Evolutionary conservation across 2,113 vertebrate genomes (phyloP).

Genomic region (Merops nubicus): DNA sequence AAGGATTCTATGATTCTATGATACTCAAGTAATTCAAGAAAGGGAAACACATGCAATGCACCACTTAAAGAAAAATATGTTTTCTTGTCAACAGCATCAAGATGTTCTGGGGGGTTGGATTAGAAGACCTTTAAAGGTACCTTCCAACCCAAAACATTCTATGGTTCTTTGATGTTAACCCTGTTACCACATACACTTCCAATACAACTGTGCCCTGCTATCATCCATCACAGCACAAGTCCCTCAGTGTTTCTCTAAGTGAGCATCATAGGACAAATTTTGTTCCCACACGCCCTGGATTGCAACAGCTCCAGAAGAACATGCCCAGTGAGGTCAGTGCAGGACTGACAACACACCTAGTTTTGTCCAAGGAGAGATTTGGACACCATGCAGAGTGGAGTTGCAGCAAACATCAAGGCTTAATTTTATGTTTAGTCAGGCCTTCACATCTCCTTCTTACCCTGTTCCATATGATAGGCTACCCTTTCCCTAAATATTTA

Average conservation of each 20-base stretch:
- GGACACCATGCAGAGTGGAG: not conserved
- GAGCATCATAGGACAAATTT: not conserved
- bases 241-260: not conserved
- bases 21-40: not conserved
- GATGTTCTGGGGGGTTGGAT: not conserved
- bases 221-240: not conserved
- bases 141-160: not conserved
- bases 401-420: not conserved
- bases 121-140: not conserved
- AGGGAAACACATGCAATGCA: not conserved
- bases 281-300: not conserved
- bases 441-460: not conserved
- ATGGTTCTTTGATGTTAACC: not conserved
- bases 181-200: not conserved
- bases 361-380: not conserved
- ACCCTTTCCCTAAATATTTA: not conserved
- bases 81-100: not conserved
- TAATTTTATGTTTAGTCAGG: not conserved
- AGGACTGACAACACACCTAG: accelerated
- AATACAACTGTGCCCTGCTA: not conserved
- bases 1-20: not conserved
- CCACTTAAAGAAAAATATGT: not conserved
- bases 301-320: not conserved
- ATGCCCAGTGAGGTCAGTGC: not conserved
- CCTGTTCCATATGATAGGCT: not conserved